Conservation (phyloP, 2,797 vertebrate species). For the Eupleurogrammus muticus region DNA sequence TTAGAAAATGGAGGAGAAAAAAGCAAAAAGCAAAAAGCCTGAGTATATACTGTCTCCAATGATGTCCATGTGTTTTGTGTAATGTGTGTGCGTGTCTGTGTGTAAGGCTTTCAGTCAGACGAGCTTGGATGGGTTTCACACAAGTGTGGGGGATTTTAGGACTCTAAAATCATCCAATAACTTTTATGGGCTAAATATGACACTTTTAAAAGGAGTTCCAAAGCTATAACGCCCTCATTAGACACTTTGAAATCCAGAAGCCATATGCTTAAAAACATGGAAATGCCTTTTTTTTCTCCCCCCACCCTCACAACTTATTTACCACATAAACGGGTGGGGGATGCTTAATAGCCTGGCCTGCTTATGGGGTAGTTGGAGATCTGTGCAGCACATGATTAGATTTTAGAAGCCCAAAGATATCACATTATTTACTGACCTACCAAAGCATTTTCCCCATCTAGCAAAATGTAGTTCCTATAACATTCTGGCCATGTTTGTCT, state of each 20-base stretch:
- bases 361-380: constrained; percentile 13
- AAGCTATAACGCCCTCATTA: constrained; percentile 35
- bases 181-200: constrained; percentile 52
- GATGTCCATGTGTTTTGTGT: not conserved
- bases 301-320: constrained; percentile 7
- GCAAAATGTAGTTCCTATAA: too few species aligned
- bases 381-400: not conserved
- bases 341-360: constrained; percentile 24
- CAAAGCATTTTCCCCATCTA: not conserved
- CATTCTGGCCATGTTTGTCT: too few species aligned
- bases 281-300: constrained; percentile 7
- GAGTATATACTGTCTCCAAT: not conserved
- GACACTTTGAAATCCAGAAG: constrained; percentile 37
- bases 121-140: constrained; percentile 39
- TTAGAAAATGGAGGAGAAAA: constrained; percentile 16
- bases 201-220: constrained; percentile 41
- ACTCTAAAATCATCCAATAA: constrained; percentile 46
- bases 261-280: constrained; percentile 48
- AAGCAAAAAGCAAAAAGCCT: not conserved
- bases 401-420: constrained; percentile 22
- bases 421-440: constrained; percentile 19
- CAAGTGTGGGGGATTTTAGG: constrained; percentile 25
- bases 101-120: constrained; percentile 11
- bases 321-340: constrained; percentile 14
- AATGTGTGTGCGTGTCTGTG: constrained; percentile 9